These are phyloP conservation scores for Protaetia brevitarsis DNA, from an alignment of 1,140 invertebrate species.

Conservation along the genomic window DNA sequence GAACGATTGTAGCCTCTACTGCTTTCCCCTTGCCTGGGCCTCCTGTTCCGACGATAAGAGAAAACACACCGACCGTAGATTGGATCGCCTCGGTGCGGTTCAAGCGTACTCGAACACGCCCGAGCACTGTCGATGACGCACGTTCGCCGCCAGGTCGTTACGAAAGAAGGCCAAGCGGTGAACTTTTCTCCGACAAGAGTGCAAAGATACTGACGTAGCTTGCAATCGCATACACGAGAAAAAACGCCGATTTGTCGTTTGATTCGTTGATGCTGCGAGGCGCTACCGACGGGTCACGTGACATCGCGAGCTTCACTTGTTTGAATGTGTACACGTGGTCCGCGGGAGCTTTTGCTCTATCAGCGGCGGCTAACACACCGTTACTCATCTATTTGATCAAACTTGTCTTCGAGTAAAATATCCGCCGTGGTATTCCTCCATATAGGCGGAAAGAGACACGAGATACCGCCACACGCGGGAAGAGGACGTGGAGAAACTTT, in stretches of 20 bases:
- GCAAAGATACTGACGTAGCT: slow-evolving; percentile 37
- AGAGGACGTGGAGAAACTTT: not conserved
- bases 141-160: not conserved
- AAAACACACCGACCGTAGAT: slow-evolving; percentile 33
- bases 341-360: slow-evolving; percentile 11
- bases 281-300: slow-evolving; percentile 46
- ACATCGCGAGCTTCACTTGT: slow-evolving; percentile 51
- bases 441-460: not conserved
- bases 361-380: not conserved
- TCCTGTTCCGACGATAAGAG: slow-evolving; percentile 42
- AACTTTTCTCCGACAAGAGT: slow-evolving; percentile 41
- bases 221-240: slow-evolving; percentile 31
- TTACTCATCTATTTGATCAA: slow-evolving; percentile 20
- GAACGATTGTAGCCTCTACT: slow-evolving; percentile 37
- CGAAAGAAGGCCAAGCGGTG: slow-evolving; percentile 42
- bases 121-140: slow-evolving; percentile 30
- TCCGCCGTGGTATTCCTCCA: not conserved
- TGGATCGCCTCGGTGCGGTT: slow-evolving; percentile 24
- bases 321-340: slow-evolving; percentile 41
- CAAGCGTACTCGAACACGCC: slow-evolving; percentile 27
- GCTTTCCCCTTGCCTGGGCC: slow-evolving; percentile 42
- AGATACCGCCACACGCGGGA: not conserved
- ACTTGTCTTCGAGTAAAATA: not conserved
- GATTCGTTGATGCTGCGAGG: slow-evolving; percentile 35
- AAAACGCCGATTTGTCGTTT: slow-evolving; percentile 36